A percentile compares a stretch with the other conserved stretches of the same genome.
phyloP scores from a whole-genome alignment of 2,888 invertebrate genomes.

The Caenorhabditis auriculariae region DNA sequence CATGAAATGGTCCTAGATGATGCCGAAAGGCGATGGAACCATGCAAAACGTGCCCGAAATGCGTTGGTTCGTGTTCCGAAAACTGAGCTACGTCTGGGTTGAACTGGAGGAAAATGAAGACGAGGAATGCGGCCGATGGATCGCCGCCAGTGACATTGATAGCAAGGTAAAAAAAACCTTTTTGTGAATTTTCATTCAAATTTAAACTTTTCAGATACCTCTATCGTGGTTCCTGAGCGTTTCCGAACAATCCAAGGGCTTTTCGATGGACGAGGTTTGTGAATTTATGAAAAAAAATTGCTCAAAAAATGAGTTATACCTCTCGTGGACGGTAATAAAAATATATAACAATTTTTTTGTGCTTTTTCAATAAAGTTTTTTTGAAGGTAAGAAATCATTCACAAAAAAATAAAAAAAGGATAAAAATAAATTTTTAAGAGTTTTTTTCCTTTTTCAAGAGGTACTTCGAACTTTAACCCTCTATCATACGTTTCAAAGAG shows the following conservation, averaged over 20 bases:
- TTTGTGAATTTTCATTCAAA: not conserved
- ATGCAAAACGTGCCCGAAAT: constrained; percentile 32
- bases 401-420: too few species aligned
- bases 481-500: too few species aligned
- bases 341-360: not conserved
- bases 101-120: constrained; percentile 10
- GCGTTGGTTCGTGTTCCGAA: constrained; percentile 57
- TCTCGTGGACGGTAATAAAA: not conserved
- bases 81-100: constrained; percentile 56
- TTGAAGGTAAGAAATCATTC: not conserved
- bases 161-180: not conserved
- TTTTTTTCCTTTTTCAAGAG: too few species aligned
- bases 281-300: not conserved
- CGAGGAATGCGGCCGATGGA: constrained; percentile 4
- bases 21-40: constrained; percentile 20
- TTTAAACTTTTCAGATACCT: constrained; percentile 3
- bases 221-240: constrained; percentile 1
- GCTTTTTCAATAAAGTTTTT: not conserved
- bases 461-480: too few species aligned
- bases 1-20: too few species aligned
- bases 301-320: not conserved
- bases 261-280: not conserved
- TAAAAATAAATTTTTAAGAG: too few species aligned
- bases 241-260: not conserved
- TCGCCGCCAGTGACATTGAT: constrained; percentile 4